phyloP scores from a whole-genome alignment of 64 coral and sea anemone genomes.

The Orbicella faveolata region DNA sequence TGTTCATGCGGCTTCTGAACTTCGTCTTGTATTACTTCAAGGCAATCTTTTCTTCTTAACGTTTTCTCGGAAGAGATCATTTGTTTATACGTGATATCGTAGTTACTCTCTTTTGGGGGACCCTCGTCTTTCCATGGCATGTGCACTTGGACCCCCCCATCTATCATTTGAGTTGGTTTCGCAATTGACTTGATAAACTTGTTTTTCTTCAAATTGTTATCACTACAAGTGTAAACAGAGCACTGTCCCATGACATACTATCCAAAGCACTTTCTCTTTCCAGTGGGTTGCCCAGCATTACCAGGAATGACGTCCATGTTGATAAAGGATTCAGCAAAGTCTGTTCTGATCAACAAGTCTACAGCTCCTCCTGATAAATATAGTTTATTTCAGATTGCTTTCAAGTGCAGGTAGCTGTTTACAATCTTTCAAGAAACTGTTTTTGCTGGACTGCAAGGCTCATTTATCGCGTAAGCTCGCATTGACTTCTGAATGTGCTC shows the following conservation, averaged over 20 bases:
- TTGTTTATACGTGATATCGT: too few relatives aligned
- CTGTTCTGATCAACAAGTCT: constrained; percentile 20
- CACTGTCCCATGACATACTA: constrained; percentile 4
- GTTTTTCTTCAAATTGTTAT: too few relatives aligned
- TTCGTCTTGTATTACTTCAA: too few relatives aligned
- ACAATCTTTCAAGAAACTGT: neutral
- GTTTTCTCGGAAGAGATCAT: too few relatives aligned
- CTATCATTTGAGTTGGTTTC: too few relatives aligned
- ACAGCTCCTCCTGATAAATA: neutral
- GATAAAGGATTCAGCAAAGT: constrained; percentile 27
- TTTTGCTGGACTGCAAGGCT: constrained; percentile 45
- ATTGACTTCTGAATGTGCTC: constrained; percentile 30
- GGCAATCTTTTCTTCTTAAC: too few relatives aligned
- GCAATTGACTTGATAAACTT: too few relatives aligned
- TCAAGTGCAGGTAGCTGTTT: neutral
- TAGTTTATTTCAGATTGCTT: constrained; percentile 3
- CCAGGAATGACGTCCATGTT: neutral
- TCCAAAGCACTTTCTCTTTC: constrained; percentile 52
- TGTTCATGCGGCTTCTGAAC: too few relatives aligned
- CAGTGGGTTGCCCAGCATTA: constrained; percentile 32
- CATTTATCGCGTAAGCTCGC: constrained; percentile 27
- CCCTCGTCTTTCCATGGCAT: too few relatives aligned
- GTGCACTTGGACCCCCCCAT: too few relatives aligned
- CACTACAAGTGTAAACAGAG: too few relatives aligned
- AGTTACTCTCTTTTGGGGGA: too few relatives aligned